Percentiles rank a stretch among this genome's conserved stretches.
Evolutionary conservation across 2,113 vertebrate genomes (phyloP).

Genomic region (Lagenorhynchus albirostris): DNA sequence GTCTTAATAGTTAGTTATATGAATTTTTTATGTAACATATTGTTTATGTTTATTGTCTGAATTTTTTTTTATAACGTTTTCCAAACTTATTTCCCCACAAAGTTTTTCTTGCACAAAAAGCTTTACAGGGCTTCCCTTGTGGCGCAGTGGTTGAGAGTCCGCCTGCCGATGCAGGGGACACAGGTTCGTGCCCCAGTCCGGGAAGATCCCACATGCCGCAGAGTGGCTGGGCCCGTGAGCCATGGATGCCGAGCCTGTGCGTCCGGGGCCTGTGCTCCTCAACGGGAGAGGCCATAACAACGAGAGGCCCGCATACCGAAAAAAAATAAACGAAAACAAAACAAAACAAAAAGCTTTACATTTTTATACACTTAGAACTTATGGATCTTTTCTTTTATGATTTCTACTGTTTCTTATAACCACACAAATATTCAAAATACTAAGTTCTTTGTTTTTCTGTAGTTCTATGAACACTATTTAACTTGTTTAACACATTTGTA

Average conservation of each 20-base stretch:
- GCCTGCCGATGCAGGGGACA: too few relatives aligned
- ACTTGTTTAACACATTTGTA: neutral
- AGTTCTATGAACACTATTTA: neutral
- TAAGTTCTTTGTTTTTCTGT: neutral
- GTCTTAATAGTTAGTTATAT: neutral
- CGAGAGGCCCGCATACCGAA: too few relatives aligned
- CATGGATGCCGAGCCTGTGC: too few relatives aligned
- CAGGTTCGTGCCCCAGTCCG: too few relatives aligned
- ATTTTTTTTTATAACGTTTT: neutral
- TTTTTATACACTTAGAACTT: neutral
- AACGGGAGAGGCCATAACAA: too few relatives aligned
- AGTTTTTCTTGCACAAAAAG: neutral
- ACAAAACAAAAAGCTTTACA: neutral
- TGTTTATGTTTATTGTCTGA: neutral
- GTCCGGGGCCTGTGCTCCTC: too few relatives aligned
- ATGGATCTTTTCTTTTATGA: neutral
- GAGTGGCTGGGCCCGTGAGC: too few relatives aligned
- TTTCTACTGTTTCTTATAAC: conserved; percentile 25
- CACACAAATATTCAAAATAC: conserved; percentile 2
- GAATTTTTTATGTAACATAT: neutral
- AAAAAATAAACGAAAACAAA: too few relatives aligned
- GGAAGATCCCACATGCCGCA: too few relatives aligned
- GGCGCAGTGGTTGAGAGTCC: too few relatives aligned
- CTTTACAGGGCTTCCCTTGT: neutral
- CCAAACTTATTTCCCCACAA: neutral